phyloP scores from a whole-genome alignment of 2,797 vertebrate genomes.

The Sebastiscus albofasciatus region DNA sequence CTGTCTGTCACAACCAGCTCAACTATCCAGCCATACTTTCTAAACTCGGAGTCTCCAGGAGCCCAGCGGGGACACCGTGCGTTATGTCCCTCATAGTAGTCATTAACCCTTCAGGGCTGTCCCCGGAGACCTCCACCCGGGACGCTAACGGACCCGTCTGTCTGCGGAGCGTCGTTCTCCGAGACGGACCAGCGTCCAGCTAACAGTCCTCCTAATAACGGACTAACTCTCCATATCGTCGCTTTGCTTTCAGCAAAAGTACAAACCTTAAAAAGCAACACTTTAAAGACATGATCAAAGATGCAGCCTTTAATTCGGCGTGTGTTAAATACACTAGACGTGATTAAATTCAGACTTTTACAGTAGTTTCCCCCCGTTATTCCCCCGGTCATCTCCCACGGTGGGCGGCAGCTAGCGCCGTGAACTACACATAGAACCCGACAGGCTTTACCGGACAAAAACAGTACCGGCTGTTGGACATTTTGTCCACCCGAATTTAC shows the following conservation, averaged over 20 bases:
- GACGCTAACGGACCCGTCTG: neutral
- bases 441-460: neutral
- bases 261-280: accelerated
- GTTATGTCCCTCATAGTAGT: no score
- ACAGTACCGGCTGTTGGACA: accelerated
- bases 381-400: neutral
- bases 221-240: neutral
- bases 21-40: neutral
- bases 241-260: neutral
- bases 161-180: neutral
- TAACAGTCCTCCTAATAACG: neutral
- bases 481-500: neutral
- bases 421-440: neutral
- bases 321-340: neutral
- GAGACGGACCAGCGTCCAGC: neutral
- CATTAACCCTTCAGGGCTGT: no score
- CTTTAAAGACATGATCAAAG: accelerated
- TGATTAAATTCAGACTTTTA: neutral
- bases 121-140: neutral
- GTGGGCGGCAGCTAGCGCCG: constrained; percentile 42
- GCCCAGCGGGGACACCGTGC: no score
- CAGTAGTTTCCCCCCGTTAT: neutral
- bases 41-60: neutral
- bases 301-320: neutral
- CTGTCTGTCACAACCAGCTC: no score